phyloP scores from a whole-genome alignment of 2,888 invertebrate genomes.

The Ganaspis brasiliensis region DNA sequence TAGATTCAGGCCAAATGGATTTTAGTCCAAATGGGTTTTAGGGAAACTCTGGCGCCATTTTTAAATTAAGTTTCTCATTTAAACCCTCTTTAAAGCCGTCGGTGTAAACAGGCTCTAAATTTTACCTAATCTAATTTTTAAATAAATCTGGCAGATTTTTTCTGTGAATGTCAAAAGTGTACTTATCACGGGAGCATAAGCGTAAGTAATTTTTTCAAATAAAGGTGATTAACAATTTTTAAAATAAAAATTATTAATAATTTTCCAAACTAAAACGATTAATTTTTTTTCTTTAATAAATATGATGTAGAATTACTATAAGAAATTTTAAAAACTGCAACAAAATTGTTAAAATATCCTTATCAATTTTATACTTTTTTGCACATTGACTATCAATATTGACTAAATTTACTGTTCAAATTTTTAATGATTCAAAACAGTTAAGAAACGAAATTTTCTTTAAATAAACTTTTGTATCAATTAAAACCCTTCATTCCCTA shows the following conservation, averaged over 20 bases:
- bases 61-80: no score
- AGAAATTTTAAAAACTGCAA: not conserved
- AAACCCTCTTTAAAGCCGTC: no score
- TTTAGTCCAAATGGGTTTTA: no score
- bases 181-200: constrained; percentile 23
- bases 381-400: not conserved
- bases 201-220: not conserved
- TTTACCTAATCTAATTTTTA: constrained; percentile 12
- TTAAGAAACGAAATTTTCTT: not conserved
- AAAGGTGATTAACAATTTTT: not conserved
- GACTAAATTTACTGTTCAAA: not conserved
- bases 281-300: not conserved
- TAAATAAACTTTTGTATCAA: not conserved
- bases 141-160: constrained; percentile 1
- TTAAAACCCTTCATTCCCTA: no score
- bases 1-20: no score
- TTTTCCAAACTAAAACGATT: not conserved
- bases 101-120: no score
- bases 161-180: constrained; percentile 6
- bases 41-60: no score
- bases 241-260: not conserved
- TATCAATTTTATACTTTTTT: not conserved
- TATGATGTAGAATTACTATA: no score
- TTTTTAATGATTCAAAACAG: not conserved
- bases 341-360: not conserved